Conservation (phyloP, 2,888 invertebrate species). For the Lamellibrachia satsuma region DNA sequence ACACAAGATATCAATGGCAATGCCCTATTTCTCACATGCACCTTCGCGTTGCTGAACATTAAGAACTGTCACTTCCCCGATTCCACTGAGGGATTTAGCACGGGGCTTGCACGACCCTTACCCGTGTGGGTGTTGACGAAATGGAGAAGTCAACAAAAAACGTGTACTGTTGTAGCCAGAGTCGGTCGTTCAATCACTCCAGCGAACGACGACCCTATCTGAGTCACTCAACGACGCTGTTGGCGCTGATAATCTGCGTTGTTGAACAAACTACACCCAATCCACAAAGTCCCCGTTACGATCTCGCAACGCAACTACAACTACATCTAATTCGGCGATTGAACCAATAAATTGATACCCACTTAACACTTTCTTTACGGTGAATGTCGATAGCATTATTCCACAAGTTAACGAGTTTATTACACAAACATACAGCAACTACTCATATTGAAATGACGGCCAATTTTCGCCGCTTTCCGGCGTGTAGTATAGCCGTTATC, state of each 20-base stretch:
- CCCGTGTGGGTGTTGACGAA: not conserved
- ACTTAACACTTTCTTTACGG: not conserved
- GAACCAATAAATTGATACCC: not conserved
- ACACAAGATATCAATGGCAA: not conserved
- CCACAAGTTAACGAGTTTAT: not conserved
- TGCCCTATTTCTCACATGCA: conserved; percentile 5
- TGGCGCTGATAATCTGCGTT: not conserved
- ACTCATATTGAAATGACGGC: not conserved
- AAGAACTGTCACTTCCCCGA: not conserved
- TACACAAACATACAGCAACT: not conserved
- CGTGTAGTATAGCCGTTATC: not conserved
- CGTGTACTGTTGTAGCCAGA: not conserved
- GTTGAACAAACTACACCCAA: conserved; percentile 6
- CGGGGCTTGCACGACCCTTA: not conserved
- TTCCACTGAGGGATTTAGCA: not conserved
- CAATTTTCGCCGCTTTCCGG: not conserved
- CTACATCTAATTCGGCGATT: not conserved
- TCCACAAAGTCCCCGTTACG: not conserved
- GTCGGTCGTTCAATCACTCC: not conserved
- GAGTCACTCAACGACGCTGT: not conserved
- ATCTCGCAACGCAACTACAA: not conserved
- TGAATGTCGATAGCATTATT: not conserved
- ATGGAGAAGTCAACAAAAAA: not conserved
- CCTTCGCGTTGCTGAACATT: not conserved
- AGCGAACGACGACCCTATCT: not conserved